Evolutionary conservation across 1,140 invertebrate species (phyloP).

Genomic region (Zaprionus capensis): DNA sequence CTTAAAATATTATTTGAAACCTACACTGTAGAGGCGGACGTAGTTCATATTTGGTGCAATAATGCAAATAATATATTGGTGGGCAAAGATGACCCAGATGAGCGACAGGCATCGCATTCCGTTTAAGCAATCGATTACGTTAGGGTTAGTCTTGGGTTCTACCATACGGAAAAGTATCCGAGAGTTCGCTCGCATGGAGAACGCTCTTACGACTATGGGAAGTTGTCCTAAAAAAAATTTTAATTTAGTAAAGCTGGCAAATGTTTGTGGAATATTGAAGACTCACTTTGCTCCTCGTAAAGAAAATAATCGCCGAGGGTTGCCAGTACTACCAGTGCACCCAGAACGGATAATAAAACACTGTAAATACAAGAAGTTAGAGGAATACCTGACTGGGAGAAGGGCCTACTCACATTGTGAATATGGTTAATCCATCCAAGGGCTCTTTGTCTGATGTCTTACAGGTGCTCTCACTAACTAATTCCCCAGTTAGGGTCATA

Average conservation of each 20-base stretch:
- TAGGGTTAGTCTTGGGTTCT: slow-evolving; percentile 48
- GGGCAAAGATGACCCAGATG: slow-evolving; percentile 88
- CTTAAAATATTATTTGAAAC: background rate
- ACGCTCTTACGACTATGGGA: slow-evolving; percentile 40
- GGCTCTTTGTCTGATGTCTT: slow-evolving; percentile 39
- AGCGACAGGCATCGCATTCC: slow-evolving; percentile 87
- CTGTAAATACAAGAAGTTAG: slow-evolving; percentile 1
- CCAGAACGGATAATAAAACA: slow-evolving; percentile 44
- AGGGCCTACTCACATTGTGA: slow-evolving; percentile 52
- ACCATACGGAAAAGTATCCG: slow-evolving; percentile 42
- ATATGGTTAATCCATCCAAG: slow-evolving; percentile 43
- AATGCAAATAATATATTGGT: slow-evolving; percentile 81
- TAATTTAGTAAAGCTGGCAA: background rate
- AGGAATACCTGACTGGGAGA: background rate
- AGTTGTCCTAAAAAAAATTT: slow-evolving; percentile 31
- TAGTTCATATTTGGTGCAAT: slow-evolving; percentile 67
- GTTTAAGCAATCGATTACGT: slow-evolving; percentile 84
- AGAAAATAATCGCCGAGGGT: slow-evolving; percentile 61
- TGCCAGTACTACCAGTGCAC: slow-evolving; percentile 12
- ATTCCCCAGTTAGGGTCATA: slow-evolving; percentile 8
- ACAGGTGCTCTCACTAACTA: slow-evolving; percentile 37
- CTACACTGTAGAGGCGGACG: background rate
- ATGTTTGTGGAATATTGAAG: background rate
- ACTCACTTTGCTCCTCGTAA: slow-evolving; percentile 50
- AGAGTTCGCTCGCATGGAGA: slow-evolving; percentile 59